These are phyloP conservation scores for Dasypus novemcinctus DNA, from an alignment of 2,113 vertebrate species.

Conservation along the genomic window DNA sequence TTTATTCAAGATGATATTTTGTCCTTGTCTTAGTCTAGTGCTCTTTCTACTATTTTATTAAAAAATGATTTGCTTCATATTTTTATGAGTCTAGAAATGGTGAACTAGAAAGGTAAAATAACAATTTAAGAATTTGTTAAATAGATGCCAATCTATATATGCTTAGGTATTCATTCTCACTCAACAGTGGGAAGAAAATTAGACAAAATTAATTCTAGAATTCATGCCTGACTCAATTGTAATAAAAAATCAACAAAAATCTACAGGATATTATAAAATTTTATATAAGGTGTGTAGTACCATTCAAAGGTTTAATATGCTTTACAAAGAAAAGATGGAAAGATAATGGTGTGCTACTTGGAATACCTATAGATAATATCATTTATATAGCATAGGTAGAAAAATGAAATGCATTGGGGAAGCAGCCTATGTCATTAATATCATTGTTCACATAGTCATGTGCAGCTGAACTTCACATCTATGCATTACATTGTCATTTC, in stretches of 20 bases:
- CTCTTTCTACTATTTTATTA: neutral
- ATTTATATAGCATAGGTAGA: neutral
- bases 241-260: neutral
- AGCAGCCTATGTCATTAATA: neutral
- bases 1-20: neutral
- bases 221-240: neutral
- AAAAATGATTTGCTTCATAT: neutral
- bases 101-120: neutral
- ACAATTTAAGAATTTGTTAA: neutral
- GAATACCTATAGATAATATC: neutral
- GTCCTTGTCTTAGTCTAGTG: neutral
- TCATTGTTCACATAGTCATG: neutral
- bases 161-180: neutral
- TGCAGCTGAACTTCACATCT: constrained; percentile 4
- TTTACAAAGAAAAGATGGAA: neutral
- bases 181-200: neutral
- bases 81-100: neutral
- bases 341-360: neutral
- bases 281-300: neutral
- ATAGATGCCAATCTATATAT: neutral
- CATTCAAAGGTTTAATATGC: neutral
- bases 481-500: constrained; percentile 53
- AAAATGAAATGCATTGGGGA: neutral
- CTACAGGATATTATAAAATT: neutral
- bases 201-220: neutral